Base-by-base conservation (phyloP, 2,888 invertebrate genomes). In the Selenia dentaria region DNA sequence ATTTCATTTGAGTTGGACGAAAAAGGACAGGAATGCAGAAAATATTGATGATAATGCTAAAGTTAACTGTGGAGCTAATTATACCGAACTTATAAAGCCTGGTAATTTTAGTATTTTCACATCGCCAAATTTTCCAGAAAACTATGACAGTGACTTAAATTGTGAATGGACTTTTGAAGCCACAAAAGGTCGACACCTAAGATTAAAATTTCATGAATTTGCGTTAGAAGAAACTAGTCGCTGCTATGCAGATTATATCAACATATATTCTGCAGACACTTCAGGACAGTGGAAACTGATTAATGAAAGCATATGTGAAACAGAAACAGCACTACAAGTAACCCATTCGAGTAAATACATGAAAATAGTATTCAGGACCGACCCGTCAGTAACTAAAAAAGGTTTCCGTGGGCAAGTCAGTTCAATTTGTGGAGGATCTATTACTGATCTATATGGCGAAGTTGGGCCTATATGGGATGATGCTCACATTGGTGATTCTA, bases 71-170 rank as follows among this genome's bases (percentile, higher is more conserved):
- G 90, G 89, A 11, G 63, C 54, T 3, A 88, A 87, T 59, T 35
- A 60, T 12, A 87, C 79, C n/a, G 39, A 68, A 49, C 20, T 64
- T 1, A 38, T 91, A 38, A 27, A 45, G 34, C 59, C 75, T 9
- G 74, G 71, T 3, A 35, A 41, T 6, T 40, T 25, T 0, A 40
- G 53, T 2, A 67, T 64, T 2, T 74, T 97, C 6, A 80, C 71
- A 0, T 96, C 97, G 2, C 97, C 97, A 0, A 95, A 96, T 35
- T 97, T 93, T 82, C 96, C 96, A 0, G 8, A 85, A 33, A 92
- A 93, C 0, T 97, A 97, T 70, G 87, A 60, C 0, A 43, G 76
- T 9, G 83, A 93, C 63, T 72, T 95, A 26, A 82, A 93, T 33
- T 97, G 97, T 71, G 89, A 91, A 45, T 98, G 97, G 97, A 84